phyloP scores from a whole-genome alignment of 2,797 vertebrate genomes.

The Bradypodion pumilum region DNA sequence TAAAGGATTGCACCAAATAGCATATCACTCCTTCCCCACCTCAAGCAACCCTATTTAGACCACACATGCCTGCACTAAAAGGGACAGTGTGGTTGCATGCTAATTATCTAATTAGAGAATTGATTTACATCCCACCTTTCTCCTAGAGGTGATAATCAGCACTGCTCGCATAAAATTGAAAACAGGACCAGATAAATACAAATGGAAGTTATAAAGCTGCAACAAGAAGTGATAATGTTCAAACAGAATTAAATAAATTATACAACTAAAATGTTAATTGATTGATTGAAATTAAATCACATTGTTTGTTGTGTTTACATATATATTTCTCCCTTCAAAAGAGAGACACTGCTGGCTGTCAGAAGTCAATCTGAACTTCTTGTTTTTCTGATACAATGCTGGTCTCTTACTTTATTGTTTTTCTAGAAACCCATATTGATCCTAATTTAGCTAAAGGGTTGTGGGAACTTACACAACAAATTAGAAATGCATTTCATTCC shows the following conservation, averaged over 20 bases:
- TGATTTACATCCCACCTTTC: too few relatives aligned
- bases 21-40: too few relatives aligned
- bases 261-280: too few relatives aligned
- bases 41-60: too few relatives aligned
- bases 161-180: neutral
- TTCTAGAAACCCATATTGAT: neutral
- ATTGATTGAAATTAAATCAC: constrained; percentile 22
- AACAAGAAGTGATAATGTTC: too few relatives aligned
- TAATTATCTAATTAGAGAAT: too few relatives aligned
- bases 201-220: too few relatives aligned
- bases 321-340: constrained; percentile 38
- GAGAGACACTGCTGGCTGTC: constrained; percentile 12
- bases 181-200: too few relatives aligned
- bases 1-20: too few relatives aligned
- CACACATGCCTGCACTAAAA: too few relatives aligned
- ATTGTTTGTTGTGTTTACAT: neutral
- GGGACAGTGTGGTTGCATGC: too few relatives aligned
- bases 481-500: neutral
- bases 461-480: neutral
- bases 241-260: too few relatives aligned
- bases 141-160: neutral
- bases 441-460: neutral
- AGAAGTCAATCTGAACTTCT: constrained; percentile 26
- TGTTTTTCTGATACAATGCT: neutral
- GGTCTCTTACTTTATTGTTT: neutral